Conservation (phyloP, 2,888 invertebrate genomes). For the Mylabris sibirica region DNA sequence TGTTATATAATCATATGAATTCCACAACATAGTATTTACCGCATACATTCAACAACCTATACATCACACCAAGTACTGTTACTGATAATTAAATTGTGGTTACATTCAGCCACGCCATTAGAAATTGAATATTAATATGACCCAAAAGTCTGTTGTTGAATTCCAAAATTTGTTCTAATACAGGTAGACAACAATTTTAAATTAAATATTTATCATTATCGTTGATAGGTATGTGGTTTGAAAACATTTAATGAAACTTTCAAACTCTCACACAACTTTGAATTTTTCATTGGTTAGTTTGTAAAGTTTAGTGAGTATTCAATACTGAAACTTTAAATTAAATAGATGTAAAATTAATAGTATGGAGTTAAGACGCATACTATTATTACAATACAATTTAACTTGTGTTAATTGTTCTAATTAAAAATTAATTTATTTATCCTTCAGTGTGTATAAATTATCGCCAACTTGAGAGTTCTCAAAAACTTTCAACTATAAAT, state of each 20-base stretch:
- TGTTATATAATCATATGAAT: constrained; percentile 16
- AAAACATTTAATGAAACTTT: background rate
- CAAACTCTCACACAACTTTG: background rate
- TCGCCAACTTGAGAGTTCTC: background rate
- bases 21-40: constrained; percentile 10
- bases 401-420: constrained; percentile 31
- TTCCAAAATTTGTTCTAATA: background rate
- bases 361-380: constrained; percentile 11
- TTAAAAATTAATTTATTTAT: constrained; percentile 34
- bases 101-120: constrained; percentile 1
- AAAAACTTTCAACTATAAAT: background rate
- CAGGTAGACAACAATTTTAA: background rate
- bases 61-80: constrained; percentile 5
- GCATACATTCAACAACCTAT: constrained; percentile 5
- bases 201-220: constrained; percentile 1
- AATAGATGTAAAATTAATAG: constrained; percentile 8
- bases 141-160: constrained; percentile 2
- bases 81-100: constrained; percentile 12
- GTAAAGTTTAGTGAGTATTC: background rate
- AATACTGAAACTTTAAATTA: background rate
- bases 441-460: constrained; percentile 3
- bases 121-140: constrained; percentile 6
- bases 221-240: background rate
- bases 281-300: background rate
- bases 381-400: constrained; percentile 32